Evolutionary conservation across 1,140 invertebrate species (phyloP).

Genomic region (Argopecten irradians): DNA sequence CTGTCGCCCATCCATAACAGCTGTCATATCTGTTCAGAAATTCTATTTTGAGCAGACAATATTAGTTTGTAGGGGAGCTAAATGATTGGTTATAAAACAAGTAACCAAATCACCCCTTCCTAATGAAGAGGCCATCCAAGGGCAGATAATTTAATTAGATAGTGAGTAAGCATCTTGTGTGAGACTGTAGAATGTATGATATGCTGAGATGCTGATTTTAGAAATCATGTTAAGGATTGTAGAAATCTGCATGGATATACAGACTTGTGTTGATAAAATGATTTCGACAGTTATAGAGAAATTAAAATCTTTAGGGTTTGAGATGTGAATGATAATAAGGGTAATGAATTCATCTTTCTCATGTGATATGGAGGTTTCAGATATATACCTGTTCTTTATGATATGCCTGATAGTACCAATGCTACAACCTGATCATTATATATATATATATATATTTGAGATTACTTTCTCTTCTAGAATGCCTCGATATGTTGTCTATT

Average conservation of each 20-base stretch:
- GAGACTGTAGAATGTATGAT: background rate
- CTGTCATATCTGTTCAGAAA: background rate
- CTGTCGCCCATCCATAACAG: background rate
- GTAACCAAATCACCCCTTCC: conserved; percentile 4
- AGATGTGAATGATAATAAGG: too few relatives aligned
- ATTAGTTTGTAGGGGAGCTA: background rate
- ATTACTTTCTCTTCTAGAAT: too few relatives aligned
- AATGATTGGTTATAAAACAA: background rate
- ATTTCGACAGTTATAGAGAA: too few relatives aligned
- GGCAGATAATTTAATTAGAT: conserved; percentile 8
- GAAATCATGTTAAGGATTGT: background rate
- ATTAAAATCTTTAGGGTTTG: too few relatives aligned
- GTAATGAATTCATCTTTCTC: too few relatives aligned
- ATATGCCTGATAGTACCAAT: too few relatives aligned
- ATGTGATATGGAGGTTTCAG: too few relatives aligned
- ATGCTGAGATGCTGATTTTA: background rate
- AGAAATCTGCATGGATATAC: background rate
- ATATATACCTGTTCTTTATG: too few relatives aligned
- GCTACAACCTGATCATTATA: too few relatives aligned
- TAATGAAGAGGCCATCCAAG: background rate
- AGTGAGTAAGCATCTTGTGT: background rate
- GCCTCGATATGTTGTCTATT: too few relatives aligned
- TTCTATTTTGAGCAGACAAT: conserved; percentile 14
- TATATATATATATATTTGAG: too few relatives aligned
- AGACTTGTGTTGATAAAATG: too few relatives aligned